A percentile compares a stretch with the other conserved stretches of the same genome.
These are phyloP conservation scores for Lamellibrachia satsuma DNA, from an alignment of 2,888 invertebrate genomes.

Conservation along the genomic window DNA sequence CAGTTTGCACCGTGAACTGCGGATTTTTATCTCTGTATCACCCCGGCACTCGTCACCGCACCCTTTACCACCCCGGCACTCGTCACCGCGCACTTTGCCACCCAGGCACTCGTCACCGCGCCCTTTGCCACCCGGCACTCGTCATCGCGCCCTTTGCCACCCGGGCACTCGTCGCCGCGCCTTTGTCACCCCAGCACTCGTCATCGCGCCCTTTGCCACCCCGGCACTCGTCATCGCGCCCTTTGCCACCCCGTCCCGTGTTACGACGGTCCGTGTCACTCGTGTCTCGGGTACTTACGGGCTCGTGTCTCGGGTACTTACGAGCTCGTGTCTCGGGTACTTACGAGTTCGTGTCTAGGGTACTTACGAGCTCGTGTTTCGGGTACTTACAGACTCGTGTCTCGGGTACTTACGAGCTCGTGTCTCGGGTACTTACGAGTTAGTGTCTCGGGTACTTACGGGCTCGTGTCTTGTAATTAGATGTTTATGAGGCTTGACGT, in stretches of 20 bases:
- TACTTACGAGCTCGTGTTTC: not conserved
- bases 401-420: not conserved
- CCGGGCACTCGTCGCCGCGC: no score
- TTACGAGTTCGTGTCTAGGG: not conserved
- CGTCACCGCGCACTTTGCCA: no score
- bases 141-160: no score
- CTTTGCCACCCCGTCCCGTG: not conserved
- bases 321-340: not conserved
- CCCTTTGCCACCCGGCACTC: no score
- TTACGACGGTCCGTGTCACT: not conserved
- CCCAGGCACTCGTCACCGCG: no score
- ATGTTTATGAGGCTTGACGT: not conserved
- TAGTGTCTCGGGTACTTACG: not conserved
- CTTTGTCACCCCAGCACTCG: no score
- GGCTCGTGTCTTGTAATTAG: slow-evolving; percentile 6
- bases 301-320: not conserved
- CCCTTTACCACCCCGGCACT: no score
- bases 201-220: no score
- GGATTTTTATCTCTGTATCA: not conserved
- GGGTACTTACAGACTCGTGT: not conserved
- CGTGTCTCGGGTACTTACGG: no score
- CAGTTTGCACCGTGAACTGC: not conserved
- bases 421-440: no score
- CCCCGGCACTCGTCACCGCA: not conserved
- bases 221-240: not conserved